A percentile compares a stretch with the other conserved stretches of the same genome.
Evolutionary conservation across 2,113 vertebrate species (phyloP).

Genomic region (Helogale parvula): DNA sequence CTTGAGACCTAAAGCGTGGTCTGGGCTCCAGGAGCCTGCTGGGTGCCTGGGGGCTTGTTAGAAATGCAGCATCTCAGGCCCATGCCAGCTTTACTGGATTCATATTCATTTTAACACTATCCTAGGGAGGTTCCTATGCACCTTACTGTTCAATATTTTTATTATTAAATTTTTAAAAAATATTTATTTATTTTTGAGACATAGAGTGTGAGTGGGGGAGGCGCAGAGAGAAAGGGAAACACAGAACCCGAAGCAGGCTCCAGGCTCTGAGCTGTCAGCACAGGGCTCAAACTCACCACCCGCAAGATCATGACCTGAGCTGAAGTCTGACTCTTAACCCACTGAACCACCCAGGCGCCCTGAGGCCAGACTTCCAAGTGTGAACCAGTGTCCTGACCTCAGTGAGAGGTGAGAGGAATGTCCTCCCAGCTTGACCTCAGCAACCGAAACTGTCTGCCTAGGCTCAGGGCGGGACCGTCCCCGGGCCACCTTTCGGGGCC

Average conservation of each 20-base stretch:
- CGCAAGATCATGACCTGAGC: too few relatives aligned
- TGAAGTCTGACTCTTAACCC: too few relatives aligned
- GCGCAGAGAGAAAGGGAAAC: too few relatives aligned
- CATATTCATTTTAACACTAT: background rate
- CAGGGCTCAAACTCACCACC: too few relatives aligned
- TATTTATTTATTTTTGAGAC: too few relatives aligned
- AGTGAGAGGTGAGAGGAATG: background rate
- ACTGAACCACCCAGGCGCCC: too few relatives aligned
- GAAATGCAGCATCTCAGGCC: background rate
- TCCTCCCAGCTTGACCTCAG: background rate
- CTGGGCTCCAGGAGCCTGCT: background rate
- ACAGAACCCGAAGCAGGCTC: too few relatives aligned
- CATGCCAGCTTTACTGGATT: background rate
- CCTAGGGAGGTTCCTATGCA: background rate
- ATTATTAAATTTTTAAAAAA: too few relatives aligned
- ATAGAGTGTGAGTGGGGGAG: too few relatives aligned
- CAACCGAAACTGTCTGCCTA: background rate
- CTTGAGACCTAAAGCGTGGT: background rate
- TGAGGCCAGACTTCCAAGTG: background rate
- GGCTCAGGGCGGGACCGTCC: background rate
- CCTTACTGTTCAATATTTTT: background rate
- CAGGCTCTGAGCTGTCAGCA: too few relatives aligned
- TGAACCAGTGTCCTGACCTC: background rate
- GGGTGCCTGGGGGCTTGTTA: background rate
- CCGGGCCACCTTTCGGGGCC: slow-evolving; percentile 54